These are phyloP conservation scores for Aporophyla lueneburgensis DNA, from an alignment of 2,888 invertebrate genomes.

Conservation along the genomic window DNA sequence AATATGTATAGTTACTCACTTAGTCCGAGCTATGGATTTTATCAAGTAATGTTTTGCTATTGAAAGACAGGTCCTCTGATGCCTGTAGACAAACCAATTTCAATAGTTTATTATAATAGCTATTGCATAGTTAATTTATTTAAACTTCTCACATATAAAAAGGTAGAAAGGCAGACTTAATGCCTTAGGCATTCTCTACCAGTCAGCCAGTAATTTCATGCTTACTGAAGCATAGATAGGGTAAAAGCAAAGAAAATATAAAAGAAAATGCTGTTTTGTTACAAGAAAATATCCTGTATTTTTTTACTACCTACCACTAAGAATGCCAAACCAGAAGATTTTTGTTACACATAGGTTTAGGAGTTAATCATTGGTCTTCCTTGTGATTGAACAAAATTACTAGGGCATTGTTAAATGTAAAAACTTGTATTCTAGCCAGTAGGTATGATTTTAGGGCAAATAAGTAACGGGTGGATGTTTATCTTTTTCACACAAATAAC, in stretches of 20 bases:
- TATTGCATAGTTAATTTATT: neutral
- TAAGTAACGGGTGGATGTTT: neutral
- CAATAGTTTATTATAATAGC: neutral
- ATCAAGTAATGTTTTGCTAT: neutral
- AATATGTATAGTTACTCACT: neutral
- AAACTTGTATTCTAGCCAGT: neutral
- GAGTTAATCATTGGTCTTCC: neutral
- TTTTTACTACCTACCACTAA: neutral
- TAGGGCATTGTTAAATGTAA: neutral
- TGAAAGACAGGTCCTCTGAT: neutral
- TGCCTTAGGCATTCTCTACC: too few relatives aligned
- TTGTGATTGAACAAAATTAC: neutral
- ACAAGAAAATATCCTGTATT: neutral
- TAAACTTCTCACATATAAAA: too few relatives aligned
- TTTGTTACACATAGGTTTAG: neutral
- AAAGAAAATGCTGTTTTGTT: neutral
- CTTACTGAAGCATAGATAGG: neutral
- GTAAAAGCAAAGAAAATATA: too few relatives aligned
- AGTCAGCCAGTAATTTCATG: too few relatives aligned
- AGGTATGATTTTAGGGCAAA: neutral
- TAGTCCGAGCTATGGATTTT: conserved; percentile 3
- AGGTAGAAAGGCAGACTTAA: too few relatives aligned
- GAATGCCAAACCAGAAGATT: neutral
- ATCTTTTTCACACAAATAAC: neutral
- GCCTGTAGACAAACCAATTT: conserved; percentile 8